phyloP scores from a whole-genome alignment of 2,113 vertebrate genomes.

The Phocoena phocoena region DNA sequence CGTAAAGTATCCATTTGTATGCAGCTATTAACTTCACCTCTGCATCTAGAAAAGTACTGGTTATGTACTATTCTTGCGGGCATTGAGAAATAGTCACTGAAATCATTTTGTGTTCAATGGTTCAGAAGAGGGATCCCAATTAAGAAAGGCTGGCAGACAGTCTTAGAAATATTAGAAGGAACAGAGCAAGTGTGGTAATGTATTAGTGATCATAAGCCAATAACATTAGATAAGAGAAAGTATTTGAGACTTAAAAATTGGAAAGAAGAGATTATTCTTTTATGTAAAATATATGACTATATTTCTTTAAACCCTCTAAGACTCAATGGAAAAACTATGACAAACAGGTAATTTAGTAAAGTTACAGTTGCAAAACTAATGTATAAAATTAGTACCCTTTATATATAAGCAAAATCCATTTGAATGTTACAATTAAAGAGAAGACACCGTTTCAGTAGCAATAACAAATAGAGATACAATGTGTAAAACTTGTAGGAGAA shows the following conservation, averaged over 20 bases:
- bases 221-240: background rate
- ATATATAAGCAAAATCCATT: background rate
- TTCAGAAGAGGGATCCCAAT: background rate
- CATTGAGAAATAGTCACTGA: background rate
- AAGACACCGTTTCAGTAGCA: background rate
- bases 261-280: background rate
- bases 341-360: background rate
- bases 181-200: background rate
- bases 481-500: background rate
- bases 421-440: background rate
- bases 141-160: background rate
- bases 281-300: background rate
- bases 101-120: background rate
- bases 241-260: background rate
- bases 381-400: background rate
- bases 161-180: background rate
- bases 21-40: background rate
- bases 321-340: background rate
- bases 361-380: background rate
- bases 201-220: background rate
- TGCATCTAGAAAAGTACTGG: background rate
- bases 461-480: conserved; percentile 6
- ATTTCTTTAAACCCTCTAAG: background rate
- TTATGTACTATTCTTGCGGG: background rate
- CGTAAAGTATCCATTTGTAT: background rate